Conservation (phyloP, 92 coral and sea anemone species). For the Phymanthus crucifer region DNA sequence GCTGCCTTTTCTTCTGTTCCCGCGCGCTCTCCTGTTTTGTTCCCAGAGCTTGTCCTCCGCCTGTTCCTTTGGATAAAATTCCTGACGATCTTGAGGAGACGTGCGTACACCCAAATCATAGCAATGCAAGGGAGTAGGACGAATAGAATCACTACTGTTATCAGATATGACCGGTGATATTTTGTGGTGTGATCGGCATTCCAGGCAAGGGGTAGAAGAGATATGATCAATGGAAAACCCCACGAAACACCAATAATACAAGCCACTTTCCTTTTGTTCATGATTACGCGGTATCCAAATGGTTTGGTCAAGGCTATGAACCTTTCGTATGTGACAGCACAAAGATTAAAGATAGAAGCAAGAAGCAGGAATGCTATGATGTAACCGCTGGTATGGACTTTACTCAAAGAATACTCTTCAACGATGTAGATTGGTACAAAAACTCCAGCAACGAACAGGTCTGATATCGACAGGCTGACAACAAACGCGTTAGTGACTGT, state of each 20-base stretch:
- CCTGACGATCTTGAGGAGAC: constrained; percentile 71
- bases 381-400: constrained; percentile 61
- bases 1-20: constrained; percentile 79
- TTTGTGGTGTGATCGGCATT: constrained; percentile 44
- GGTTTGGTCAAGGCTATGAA: constrained; percentile 81
- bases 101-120: constrained; percentile 71
- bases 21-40: constrained; percentile 76
- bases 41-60: constrained; percentile 75
- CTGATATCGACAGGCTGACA: constrained; percentile 70
- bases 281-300: constrained; percentile 66
- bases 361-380: constrained; percentile 67
- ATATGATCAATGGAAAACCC: constrained; percentile 55
- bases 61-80: constrained; percentile 73
- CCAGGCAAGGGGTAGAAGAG: constrained; percentile 82
- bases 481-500: constrained; percentile 81
- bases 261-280: constrained; percentile 58
- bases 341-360: constrained; percentile 81
- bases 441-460: constrained; percentile 67
- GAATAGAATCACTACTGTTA: constrained; percentile 58
- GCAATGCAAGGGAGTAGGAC: constrained; percentile 71
- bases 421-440: constrained; percentile 70
- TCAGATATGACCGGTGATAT: constrained; percentile 65
- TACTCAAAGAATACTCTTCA: constrained; percentile 60
- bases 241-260: constrained; percentile 59
- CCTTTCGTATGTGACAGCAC: constrained; percentile 87